phyloP scores from a whole-genome alignment of 1,140 invertebrate species.

The Drosophila insularis region DNA sequence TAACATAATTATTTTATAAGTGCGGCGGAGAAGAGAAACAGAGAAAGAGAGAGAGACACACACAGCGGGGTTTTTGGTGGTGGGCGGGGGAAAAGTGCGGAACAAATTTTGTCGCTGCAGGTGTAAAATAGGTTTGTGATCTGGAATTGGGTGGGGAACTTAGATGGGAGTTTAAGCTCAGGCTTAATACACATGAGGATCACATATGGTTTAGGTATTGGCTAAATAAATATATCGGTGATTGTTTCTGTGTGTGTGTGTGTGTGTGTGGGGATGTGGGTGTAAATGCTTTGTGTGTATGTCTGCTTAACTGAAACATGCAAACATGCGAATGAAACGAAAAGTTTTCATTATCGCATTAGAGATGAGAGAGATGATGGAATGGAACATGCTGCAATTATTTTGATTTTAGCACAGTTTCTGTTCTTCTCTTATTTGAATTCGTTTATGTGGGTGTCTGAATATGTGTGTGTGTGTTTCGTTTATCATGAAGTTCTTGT shows the following conservation, averaged over 20 bases:
- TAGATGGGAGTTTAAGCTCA: neutral
- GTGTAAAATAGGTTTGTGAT: slow-evolving; percentile 23
- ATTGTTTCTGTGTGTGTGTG: neutral
- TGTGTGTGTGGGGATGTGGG: neutral
- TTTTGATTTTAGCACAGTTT: slow-evolving; percentile 7
- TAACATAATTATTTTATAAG: slow-evolving; percentile 59
- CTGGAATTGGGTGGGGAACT: neutral
- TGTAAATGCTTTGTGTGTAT: neutral
- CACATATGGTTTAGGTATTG: neutral
- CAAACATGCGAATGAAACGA: slow-evolving; percentile 1
- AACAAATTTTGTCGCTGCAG: neutral
- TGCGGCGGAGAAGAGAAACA: slow-evolving; percentile 43
- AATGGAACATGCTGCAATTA: neutral
- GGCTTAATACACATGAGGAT: neutral
- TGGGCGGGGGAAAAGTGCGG: neutral
- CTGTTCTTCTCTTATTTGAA: slow-evolving; percentile 16
- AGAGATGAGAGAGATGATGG: neutral
- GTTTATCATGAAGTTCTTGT: slow-evolving; percentile 22
- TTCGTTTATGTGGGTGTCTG: slow-evolving; percentile 11
- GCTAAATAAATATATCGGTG: neutral
- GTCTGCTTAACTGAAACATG: neutral
- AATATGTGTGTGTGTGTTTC: slow-evolving; percentile 25
- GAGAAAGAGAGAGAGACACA: slow-evolving; percentile 11
- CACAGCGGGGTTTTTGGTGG: neutral
- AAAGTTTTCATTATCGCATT: neutral